A percentile compares a stretch with the other conserved stretches of the same genome.
Conservation (phyloP, 2,113 vertebrate species). For the Phocoena phocoena region DNA sequence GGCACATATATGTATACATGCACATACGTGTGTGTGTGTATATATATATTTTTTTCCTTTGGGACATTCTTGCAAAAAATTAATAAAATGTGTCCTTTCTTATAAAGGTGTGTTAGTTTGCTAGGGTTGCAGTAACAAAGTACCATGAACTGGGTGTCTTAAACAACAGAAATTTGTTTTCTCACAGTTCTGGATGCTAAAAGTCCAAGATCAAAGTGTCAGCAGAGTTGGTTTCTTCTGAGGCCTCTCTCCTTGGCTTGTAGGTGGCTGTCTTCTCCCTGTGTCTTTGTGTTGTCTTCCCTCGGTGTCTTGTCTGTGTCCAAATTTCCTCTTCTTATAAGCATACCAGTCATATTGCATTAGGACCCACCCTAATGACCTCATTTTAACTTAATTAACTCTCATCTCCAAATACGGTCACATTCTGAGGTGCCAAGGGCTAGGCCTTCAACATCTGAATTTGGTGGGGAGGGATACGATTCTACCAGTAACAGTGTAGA, state of each 20-base stretch:
- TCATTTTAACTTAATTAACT: neutral
- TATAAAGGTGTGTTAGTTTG: neutral
- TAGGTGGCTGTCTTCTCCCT: neutral
- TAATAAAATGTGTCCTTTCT: neutral
- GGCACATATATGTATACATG: neutral
- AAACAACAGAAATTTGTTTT: neutral
- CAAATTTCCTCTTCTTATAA: neutral
- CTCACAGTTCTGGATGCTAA: neutral
- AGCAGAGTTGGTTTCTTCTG: neutral
- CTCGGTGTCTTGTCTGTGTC: neutral
- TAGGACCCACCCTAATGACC: neutral
- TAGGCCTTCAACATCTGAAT: neutral
- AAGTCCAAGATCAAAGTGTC: accelerated
- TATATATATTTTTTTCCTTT: neutral
- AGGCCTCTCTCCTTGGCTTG: neutral
- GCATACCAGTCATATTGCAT: neutral
- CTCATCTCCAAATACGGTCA: neutral
- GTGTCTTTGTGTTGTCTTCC: neutral
- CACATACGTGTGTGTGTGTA: neutral
- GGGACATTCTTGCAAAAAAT: neutral
- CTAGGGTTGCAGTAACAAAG: neutral
- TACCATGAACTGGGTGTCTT: too few species aligned
- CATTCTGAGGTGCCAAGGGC: neutral
- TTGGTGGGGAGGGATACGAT: neutral
- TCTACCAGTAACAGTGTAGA: neutral